phyloP scores from a whole-genome alignment of 2,888 invertebrate genomes.

The Caenorhabditis sp. region DNA sequence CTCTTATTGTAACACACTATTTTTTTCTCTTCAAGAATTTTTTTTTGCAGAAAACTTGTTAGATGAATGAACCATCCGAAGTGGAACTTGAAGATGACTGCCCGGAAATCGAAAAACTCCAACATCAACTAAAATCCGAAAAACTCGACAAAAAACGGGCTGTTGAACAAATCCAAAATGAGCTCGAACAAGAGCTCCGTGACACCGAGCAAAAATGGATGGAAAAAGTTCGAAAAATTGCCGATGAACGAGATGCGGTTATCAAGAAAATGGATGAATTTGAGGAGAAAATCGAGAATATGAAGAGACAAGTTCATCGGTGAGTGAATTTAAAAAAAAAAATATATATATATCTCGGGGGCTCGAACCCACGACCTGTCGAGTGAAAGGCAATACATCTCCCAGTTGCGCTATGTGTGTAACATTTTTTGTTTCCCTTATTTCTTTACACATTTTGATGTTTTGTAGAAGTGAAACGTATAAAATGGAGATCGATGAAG shows the following conservation, averaged over 20 bases:
- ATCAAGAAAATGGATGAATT: conserved; percentile 40
- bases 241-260: conserved; percentile 44
- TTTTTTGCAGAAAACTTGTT: too few relatives aligned
- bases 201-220: conserved; percentile 52
- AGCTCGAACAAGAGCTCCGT: conserved; percentile 47
- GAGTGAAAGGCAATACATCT: too few relatives aligned
- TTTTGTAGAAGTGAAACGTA: conserved; percentile 48
- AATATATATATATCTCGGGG: background rate
- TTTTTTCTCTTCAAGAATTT: too few relatives aligned
- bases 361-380: too few relatives aligned
- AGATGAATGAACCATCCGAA: background rate
- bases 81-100: background rate
- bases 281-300: conserved; percentile 53
- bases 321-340: too few relatives aligned
- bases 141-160: conserved; percentile 22
- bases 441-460: too few relatives aligned
- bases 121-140: conserved; percentile 37
- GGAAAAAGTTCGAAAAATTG: conserved; percentile 42
- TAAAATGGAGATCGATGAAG: conserved; percentile 53
- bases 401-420: too few relatives aligned
- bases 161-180: conserved; percentile 27
- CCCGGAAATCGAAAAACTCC: conserved; percentile 14
- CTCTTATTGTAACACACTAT: too few relatives aligned
- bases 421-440: too few relatives aligned
- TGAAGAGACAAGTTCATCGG: conserved; percentile 42